Conservation (phyloP, 2,113 vertebrate species). For the Myotis yumanensis region DNA sequence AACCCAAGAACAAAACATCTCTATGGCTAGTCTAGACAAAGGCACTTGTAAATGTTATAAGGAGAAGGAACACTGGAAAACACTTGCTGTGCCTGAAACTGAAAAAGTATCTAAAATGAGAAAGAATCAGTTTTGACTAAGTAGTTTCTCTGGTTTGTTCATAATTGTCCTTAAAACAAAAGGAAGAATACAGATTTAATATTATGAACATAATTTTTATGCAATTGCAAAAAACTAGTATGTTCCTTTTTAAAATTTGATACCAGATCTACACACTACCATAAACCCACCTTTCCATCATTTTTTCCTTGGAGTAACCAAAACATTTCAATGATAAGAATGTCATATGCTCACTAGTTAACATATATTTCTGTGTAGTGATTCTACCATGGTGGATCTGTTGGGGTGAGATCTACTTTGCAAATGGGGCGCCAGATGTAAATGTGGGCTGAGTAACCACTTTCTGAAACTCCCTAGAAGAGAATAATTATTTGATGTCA, state of each 20-base stretch:
- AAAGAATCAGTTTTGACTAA: background rate
- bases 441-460: background rate
- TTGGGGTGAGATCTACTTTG: background rate
- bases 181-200: background rate
- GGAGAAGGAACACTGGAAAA: background rate
- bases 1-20: background rate
- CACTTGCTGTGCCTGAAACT: background rate
- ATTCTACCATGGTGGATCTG: background rate
- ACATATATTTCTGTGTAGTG: background rate
- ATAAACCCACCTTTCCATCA: background rate
- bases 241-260: background rate
- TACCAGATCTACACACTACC: background rate
- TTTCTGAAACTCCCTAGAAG: background rate
- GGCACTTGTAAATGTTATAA: background rate
- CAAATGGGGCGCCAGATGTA: background rate
- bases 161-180: slow-evolving; percentile 4
- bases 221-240: background rate
- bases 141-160: background rate
- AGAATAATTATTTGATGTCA: slow-evolving; percentile 10
- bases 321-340: background rate
- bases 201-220: background rate
- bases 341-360: slow-evolving; percentile 8
- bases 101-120: background rate
- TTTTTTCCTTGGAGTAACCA: background rate
- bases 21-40: background rate